Base-by-base conservation (phyloP, 2,113 vertebrate species). In the Cathartes aura region DNA sequence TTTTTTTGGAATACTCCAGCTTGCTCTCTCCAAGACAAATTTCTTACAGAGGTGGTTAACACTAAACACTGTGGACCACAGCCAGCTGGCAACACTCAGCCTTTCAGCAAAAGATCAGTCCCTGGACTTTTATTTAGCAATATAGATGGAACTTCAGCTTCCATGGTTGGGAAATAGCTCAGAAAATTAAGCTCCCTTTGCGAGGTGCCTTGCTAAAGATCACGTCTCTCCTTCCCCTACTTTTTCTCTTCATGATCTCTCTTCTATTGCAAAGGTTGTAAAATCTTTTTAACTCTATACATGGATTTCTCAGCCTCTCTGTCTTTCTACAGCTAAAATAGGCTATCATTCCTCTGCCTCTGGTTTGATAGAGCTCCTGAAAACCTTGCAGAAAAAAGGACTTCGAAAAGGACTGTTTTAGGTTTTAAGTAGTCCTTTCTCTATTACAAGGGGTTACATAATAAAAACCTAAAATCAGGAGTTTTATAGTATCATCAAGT, bases 11-110 rank as follows among this genome's bases (percentile, higher is more conserved):
- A 71, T 43, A 36, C 40, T 87, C 15, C 32, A 79, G 56, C 52
- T 93, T 82, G 52, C 6, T 85, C 23, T 82, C n/a, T 95, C 93
- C 93, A 96, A 95, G 74, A 94, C 48, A 94, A 97, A 93, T 91
- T 87, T 87, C 78, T 82, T 82, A 20, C 66, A 90, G 87, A 56
- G 53, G 67, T 86, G 53, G 62, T 52, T 85, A 75, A 23, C 29
- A 38, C 52, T 75, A 48, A 93, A 88, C 8, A 40, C 16, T 56
- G 47, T 72, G 91, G 90, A 87, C 34, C 43, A 60, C 19, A 85
- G 78, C 89, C 94, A 97, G 66, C 38, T 95, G 95, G 93, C 87
- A 90, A 53, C 32, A 68, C 38, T 50, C 63, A 76, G 58, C 22
- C 63, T 89, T 92, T 90, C 89, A 93, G 83, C 75, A 73, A 62